Conservation (phyloP, 2,888 invertebrate genomes). For the Chromoteleia sp. region DNA sequence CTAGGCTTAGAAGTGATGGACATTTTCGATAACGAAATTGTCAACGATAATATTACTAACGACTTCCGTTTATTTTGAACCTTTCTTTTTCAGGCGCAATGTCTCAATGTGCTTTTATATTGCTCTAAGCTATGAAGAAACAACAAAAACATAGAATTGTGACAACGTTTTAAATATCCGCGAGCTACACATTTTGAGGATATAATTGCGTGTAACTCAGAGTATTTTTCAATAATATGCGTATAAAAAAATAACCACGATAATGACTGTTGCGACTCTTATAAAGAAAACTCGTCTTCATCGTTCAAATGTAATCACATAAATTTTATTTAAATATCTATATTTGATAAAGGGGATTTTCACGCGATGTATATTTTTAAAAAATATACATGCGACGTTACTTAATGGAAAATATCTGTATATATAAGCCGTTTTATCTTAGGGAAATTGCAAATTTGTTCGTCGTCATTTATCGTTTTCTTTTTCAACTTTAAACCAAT, state of each 20-base stretch:
- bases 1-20: slow-evolving; percentile 14
- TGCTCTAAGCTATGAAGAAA: slow-evolving; percentile 20
- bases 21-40: slow-evolving; percentile 33
- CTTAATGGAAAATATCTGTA: slow-evolving; percentile 34
- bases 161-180: slow-evolving; percentile 4
- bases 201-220: slow-evolving; percentile 23
- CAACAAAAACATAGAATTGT: not conserved
- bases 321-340: slow-evolving; percentile 28
- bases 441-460: slow-evolving; percentile 1
- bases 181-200: slow-evolving; percentile 17
- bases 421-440: slow-evolving; percentile 1
- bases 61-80: slow-evolving; percentile 35
- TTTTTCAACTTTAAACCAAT: not conserved
- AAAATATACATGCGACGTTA: slow-evolving; percentile 25
- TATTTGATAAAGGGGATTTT: slow-evolving; percentile 37
- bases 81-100: slow-evolving; percentile 77
- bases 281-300: slow-evolving; percentile 18
- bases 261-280: slow-evolving; percentile 36
- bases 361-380: slow-evolving; percentile 30
- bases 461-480: slow-evolving; percentile 1
- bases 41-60: slow-evolving; percentile 30
- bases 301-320: slow-evolving; percentile 14
- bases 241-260: not conserved
- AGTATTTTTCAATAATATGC: slow-evolving; percentile 42
- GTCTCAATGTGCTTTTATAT: slow-evolving; percentile 77